phyloP scores from a whole-genome alignment of 2,797 vertebrate genomes.

The Allobates femoralis region DNA sequence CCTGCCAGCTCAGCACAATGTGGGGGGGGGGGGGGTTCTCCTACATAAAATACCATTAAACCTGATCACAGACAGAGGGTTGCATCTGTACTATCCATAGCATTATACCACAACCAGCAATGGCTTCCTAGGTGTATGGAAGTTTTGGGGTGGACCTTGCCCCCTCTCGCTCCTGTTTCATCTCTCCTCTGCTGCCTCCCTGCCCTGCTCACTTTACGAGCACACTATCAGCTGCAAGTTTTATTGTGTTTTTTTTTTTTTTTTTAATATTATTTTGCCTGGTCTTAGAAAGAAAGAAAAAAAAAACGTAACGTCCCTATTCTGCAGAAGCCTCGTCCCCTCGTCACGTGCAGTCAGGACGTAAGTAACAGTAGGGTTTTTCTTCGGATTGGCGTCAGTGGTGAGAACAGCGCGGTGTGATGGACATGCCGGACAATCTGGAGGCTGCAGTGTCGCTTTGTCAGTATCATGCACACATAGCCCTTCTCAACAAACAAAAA shows the following conservation, averaged over 20 bases:
- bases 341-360: not conserved
- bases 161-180: no score
- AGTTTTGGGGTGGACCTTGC: no score
- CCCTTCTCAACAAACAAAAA: slow-evolving; percentile 45
- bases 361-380: not conserved
- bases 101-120: no score
- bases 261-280: no score
- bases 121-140: no score
- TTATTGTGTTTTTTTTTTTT: slow-evolving; percentile 10
- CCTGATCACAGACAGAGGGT: not conserved
- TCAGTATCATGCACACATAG: slow-evolving; percentile 33
- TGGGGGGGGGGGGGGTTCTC: not conserved
- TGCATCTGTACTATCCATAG: not conserved
- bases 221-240: not conserved
- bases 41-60: not conserved
- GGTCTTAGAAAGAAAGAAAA: not conserved
- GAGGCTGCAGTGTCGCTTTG: not conserved
- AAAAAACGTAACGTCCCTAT: not conserved
- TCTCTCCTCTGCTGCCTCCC: not conserved
- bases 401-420: not conserved
- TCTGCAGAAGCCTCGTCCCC: not conserved
- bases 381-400: not conserved
- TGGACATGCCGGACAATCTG: not conserved
- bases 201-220: not conserved
- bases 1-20: not conserved